These are phyloP conservation scores for Melanogrammus aeglefinus DNA, from an alignment of 2,797 vertebrate genomes.

Conservation along the genomic window DNA sequence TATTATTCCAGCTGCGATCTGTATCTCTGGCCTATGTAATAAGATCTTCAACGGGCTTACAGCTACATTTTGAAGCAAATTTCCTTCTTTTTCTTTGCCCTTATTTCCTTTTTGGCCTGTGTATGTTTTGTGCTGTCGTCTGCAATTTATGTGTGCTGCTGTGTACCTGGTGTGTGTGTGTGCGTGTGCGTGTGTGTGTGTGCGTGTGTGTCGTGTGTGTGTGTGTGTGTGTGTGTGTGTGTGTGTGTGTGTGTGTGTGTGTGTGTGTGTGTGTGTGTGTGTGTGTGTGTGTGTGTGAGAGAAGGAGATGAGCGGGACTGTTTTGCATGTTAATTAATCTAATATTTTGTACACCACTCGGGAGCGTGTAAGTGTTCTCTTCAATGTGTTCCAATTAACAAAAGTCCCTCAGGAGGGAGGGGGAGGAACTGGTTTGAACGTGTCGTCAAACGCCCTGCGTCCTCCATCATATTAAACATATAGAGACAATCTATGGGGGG, in stretches of 20 bases:
- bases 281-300: conserved; percentile 17
- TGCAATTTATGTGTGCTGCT: conserved; percentile 55
- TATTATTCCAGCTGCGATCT: conserved; percentile 97
- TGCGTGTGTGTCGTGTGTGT: no score
- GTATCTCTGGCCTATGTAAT: conserved; percentile 89
- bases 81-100: conserved; percentile 76
- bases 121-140: conserved; percentile 66
- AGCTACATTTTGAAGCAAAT: conserved; percentile 92
- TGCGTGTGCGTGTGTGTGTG: conserved; percentile 17
- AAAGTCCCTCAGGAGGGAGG: conserved; percentile 57
- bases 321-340: conserved; percentile 75
- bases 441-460: conserved; percentile 46
- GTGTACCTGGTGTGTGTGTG: conserved; percentile 17
- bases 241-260: no score
- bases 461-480: conserved; percentile 55
- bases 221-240: conserved; percentile 18
- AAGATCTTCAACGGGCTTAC: conserved; percentile 86
- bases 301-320: conserved; percentile 47
- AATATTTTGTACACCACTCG: conserved; percentile 73
- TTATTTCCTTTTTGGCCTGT: conserved; percentile 69
- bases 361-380: conserved; percentile 67
- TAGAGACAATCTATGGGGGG: background rate
- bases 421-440: conserved; percentile 65
- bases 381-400: conserved; percentile 73
- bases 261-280: conserved; percentile 11